Base-by-base conservation (phyloP, 1,140 invertebrate genomes). In the Scaptomyza graminum region DNA sequence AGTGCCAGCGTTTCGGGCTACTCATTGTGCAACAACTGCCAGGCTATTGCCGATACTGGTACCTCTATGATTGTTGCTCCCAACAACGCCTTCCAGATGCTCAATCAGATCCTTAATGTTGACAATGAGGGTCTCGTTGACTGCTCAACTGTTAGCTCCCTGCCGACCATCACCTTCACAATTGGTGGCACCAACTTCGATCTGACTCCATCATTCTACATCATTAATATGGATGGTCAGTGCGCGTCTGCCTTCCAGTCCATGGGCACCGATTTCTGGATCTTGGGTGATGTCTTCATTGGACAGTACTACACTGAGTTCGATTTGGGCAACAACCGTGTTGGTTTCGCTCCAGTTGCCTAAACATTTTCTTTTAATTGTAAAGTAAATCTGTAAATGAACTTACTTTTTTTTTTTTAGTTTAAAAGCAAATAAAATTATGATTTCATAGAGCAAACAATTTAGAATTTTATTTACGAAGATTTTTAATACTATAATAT, bases 1-100 rank as follows among this genome's bases (percentile, higher is more conserved):
- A 9, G 71, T 9, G 75, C 78, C 47, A 51, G 55, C n/a, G 34
- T 88, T 3, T 66, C 73, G 12, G 79, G 82, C n/a, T 25, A 71
- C 5, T 50, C 50, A 0, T 74, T 93, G 68, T 94, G 94, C 76
- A 55, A 74, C 1, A 0, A 12, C 3, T 95, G 94, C 76, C 85
- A 93, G 80, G 95, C 95, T 18, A 96, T 96, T 79, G 95, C 95
- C 69, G 96, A 96, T 89, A 96, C 96, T 41, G 96, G 96, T 11
- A 97, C 96, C 52, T 95, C 94, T 16, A 92, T 96, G 3, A 93
- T 96, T 66, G 95, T 95, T 72, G 96, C 95, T 8, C 96, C 96
- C 0, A 12, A 7, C 1, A 1, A 51, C 6, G 46, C 74, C 5
- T 83, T 59, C 9, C 9, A 41, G 6, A 0, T 11, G 1, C 51